Base-by-base conservation (phyloP, 2,797 vertebrate species). In the Lacerta agilis region DNA sequence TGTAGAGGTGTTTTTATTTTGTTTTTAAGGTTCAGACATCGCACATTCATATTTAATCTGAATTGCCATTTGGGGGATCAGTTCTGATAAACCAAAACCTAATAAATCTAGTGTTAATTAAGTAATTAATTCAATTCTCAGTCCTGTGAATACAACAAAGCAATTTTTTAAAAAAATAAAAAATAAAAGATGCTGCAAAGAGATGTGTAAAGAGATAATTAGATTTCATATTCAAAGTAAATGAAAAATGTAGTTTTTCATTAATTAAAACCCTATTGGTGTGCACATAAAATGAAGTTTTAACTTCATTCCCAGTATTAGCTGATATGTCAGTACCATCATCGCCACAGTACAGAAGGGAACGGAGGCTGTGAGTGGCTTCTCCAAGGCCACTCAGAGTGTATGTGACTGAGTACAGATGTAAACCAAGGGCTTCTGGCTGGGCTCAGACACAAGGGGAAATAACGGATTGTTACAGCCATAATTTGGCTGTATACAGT, bases 21-120 rank as follows among this genome's bases (percentile, higher is more conserved):
- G 13, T 6, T 61, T 86, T 88, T 90, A 49, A 29, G 64, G 25
- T 71, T 92, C 81, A 69, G 64, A 69, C 86, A 11, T 77, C 78
- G 38, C 61, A 78, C 83, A n/a, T 41, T 17, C 29, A 75, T 69
- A n/a, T 27, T 88, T 87, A 3, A 2, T 29, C 41, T 81, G 78
- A 87, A 61, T 17, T 78, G 58, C 76, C 3, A 15, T 75, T 3
- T 10, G 2, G 3, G 86, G 88, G 79, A 64, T 41, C 71, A 2
- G 7, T 7, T 36, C 38, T 80, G 2, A 0, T 41, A 80, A 85
- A 89, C 4, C 41, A 81, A 7, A n/a, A 6, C 5, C 85, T 89
- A 64, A 4, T 66, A 38, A 8, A n/a, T 89, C 15, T 38, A 15
- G 13, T 0, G 9, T 2, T 82, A 0, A 13, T 64, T 72, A 20